Evolutionary conservation across 2,113 vertebrate species (phyloP), one percentile per base, ranked within the genome.

Genomic region (Abramis brama): DNA sequence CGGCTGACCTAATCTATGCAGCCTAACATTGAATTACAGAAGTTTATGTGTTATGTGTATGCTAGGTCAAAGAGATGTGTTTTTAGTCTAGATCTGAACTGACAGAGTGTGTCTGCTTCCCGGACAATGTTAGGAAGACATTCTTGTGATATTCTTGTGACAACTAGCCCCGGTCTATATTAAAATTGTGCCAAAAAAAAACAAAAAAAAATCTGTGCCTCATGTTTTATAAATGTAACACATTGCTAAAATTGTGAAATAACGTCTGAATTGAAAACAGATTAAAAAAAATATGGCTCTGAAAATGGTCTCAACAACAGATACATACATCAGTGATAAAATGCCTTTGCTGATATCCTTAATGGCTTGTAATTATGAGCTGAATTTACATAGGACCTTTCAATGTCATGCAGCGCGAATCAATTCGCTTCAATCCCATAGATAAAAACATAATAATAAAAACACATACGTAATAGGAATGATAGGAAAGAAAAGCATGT

Each of bases 291-390:
- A 15, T 19, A 68, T 33, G 27, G 12, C 27, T 25, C 6, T 50
- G 12, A 75, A 27, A 25, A 50, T 55, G 60, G 76, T 27, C 55
- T 27, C 27, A 27, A 50, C 21, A 74, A 45, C 25, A 27, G 27
- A 79, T 70, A 64, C 57, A 82, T 59, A 12, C 57, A 75, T 50
- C 47, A 64, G 17, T 66, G 45, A 27, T 70, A 71, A 81, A 85
- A 81, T 50, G 4, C 57, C 6, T 23, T 70, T 75, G 45, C 39
- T 60, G 39, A 47, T 83, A 39, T 39, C 39, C 47, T 57, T 66
- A 17, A 79, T 74, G 45, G 15, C 23, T 39, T 33, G 45, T 62
- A 75, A 73, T 5, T 5, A 70, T 47, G 12, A n/a, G 10, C 68
- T 52, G 13, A 57, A 70, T 82, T 66, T 76, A 47, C 85, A 73